phyloP scores from a whole-genome alignment of 1,140 invertebrate species.

The Caerostris extrusa region DNA sequence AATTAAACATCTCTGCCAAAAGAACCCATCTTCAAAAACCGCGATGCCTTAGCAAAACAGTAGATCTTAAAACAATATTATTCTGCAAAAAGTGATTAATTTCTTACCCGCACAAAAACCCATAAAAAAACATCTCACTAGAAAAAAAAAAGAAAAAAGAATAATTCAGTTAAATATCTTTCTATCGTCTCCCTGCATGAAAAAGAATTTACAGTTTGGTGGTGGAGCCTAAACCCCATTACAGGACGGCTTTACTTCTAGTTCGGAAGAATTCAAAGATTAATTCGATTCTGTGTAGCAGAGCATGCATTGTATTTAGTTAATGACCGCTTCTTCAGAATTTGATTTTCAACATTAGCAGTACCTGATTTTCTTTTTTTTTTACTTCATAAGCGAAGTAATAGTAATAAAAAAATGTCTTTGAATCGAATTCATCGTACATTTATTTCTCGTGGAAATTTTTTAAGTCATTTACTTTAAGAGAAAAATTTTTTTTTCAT shows the following conservation, averaged over 20 bases:
- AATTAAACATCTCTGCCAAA: neutral
- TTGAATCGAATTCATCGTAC: neutral
- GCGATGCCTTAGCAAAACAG: neutral
- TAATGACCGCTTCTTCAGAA: slow-evolving; percentile 56
- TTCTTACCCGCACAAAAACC: neutral
- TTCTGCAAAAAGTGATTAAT: neutral
- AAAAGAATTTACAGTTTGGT: slow-evolving; percentile 27
- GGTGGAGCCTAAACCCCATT: slow-evolving; percentile 41
- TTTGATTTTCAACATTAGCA: slow-evolving; percentile 66
- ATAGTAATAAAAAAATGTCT: neutral
- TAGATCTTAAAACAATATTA: neutral
- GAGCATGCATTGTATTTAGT: slow-evolving; percentile 68
- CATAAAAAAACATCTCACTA: neutral
- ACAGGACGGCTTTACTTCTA: slow-evolving; percentile 2
- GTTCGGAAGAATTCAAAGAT: slow-evolving; percentile 12
- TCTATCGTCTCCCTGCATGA: neutral
- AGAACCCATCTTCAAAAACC: neutral
- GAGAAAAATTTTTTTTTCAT: neutral
- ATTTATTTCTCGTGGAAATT: neutral
- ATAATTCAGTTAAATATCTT: slow-evolving; percentile 45
- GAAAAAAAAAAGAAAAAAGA: neutral
- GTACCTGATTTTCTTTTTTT: slow-evolving; percentile 16
- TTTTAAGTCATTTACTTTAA: slow-evolving; percentile 35
- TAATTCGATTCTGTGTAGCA: slow-evolving; percentile 58
- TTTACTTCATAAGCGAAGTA: neutral